Conservation (phyloP, 2,113 vertebrate genomes). For the Mystacornis crossleyi region DNA sequence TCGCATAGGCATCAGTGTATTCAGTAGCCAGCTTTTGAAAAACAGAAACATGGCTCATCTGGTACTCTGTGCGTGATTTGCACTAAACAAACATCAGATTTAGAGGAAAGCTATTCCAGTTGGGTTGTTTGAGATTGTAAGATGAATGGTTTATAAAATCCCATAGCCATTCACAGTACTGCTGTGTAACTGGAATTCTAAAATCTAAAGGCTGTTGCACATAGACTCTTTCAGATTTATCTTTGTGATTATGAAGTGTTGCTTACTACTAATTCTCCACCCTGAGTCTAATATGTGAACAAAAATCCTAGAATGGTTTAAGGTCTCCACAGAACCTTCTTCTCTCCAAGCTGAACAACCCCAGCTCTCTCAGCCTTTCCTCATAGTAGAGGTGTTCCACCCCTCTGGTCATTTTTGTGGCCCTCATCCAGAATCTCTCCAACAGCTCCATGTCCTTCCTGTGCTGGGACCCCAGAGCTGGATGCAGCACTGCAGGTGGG, state of each 20-base stretch:
- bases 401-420: neutral
- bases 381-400: rapidly evolving
- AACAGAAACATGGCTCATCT: neutral
- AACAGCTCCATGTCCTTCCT: rapidly evolving
- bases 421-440: rapidly evolving
- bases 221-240: neutral
- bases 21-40: neutral
- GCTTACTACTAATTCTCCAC: neutral
- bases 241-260: neutral
- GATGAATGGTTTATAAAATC: neutral
- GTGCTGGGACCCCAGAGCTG: no score
- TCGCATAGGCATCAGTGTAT: neutral
- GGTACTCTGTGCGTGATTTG: neutral
- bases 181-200: neutral
- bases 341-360: neutral
- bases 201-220: neutral
- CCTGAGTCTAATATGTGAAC: neutral
- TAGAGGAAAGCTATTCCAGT: neutral
- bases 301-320: neutral
- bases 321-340: neutral
- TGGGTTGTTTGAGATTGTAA: neutral
- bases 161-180: neutral
- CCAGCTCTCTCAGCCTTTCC: neutral
- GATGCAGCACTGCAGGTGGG: neutral
- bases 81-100: neutral